These are phyloP conservation scores for Cinclus mexicanus DNA, from an alignment of 2,113 vertebrate genomes.

Conservation along the genomic window DNA sequence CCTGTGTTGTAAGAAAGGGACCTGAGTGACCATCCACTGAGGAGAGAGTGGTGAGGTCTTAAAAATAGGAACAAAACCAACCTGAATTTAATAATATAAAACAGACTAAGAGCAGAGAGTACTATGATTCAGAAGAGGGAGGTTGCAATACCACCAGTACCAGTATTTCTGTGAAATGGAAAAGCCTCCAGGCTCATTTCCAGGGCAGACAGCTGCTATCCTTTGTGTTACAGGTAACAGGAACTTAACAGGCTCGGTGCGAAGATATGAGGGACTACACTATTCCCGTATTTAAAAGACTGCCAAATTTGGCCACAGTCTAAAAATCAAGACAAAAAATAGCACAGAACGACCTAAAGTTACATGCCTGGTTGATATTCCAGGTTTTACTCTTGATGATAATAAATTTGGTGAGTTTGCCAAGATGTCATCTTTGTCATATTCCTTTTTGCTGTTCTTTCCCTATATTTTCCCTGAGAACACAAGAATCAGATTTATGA, in stretches of 20 bases:
- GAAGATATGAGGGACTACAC: neutral
- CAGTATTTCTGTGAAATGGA: neutral
- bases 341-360: neutral
- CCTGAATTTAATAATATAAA: neutral
- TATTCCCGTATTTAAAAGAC: neutral
- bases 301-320: neutral
- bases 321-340: neutral
- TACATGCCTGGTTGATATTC: neutral
- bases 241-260: neutral
- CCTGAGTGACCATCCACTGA: neutral
- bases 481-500: conserved; percentile 67
- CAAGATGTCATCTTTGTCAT: conserved; percentile 55
- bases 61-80: neutral
- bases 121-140: neutral
- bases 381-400: neutral
- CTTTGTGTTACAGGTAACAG: neutral
- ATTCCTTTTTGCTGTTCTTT: conserved; percentile 55
- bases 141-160: neutral
- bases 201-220: neutral
- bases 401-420: conserved; percentile 43
- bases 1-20: neutral
- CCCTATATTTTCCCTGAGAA: conserved; percentile 51
- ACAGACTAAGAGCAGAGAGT: neutral
- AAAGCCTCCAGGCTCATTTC: neutral
- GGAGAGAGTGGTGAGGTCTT: neutral